Conservation (phyloP, 2,113 vertebrate species). For the Chloropsis cyanopogon region DNA sequence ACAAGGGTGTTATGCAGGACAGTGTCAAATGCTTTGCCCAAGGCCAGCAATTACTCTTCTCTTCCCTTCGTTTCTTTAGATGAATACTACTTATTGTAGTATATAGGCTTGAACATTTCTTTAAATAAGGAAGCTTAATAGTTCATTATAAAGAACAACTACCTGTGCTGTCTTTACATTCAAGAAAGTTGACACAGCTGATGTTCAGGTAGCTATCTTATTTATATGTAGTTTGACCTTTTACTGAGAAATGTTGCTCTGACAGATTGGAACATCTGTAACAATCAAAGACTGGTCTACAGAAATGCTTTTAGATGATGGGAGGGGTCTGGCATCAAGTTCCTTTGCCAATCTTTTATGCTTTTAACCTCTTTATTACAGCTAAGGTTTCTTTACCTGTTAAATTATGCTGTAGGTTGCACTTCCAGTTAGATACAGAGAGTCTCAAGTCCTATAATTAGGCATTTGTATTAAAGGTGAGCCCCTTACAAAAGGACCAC, state of each 20-base stretch:
- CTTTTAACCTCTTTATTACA: neutral
- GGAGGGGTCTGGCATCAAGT: neutral
- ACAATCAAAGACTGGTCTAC: neutral
- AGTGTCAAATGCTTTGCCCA: neutral
- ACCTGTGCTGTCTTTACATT: neutral
- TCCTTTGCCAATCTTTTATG: neutral
- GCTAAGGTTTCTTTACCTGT: neutral
- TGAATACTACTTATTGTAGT: neutral
- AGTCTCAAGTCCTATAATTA: neutral
- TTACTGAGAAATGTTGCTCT: neutral
- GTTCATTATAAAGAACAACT: neutral
- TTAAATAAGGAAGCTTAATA: neutral
- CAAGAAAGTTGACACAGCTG: neutral
- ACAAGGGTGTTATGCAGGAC: neutral
- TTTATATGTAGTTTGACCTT: neutral
- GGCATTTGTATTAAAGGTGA: neutral
- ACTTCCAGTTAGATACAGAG: neutral
- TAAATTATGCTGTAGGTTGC: neutral
- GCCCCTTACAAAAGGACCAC: neutral
- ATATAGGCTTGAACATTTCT: neutral
- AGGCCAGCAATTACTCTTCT: neutral
- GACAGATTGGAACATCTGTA: neutral
- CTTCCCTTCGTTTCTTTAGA: neutral
- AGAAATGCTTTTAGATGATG: neutral
- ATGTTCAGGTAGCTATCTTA: neutral